Base-by-base conservation (phyloP, 1,140 invertebrate genomes). In the Halesus radiatus region DNA sequence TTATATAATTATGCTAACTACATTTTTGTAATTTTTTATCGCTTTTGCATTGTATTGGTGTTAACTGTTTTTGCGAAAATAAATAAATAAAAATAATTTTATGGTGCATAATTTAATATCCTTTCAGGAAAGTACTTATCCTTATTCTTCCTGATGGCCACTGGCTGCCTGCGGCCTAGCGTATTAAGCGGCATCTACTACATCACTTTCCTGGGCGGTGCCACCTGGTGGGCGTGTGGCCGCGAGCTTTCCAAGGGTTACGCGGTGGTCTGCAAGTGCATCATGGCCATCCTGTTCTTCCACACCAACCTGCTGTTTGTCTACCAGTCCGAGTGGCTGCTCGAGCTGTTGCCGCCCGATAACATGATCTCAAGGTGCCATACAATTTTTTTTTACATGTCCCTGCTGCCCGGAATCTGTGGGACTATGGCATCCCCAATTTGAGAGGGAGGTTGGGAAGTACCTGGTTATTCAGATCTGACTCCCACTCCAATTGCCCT, bases 171-270 rank as follows among this genome's bases (percentile, higher is more conserved):
- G 84, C 91, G 93, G 64, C 96, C 96, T 3, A 97, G 95, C 20
- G 89, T 96, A 6, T 92, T 94, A 3, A 94, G 93, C 45, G 94
- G 93, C 13, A 91, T 98, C 50, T 98, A 98, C 88, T 98, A 97
- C 88, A 83, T 97, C 16, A 90, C 94, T 16, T 99, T 99, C 87
- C 89, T 99, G 83, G 92, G 92, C 29, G 92, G 95, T 6, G 94
- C 95, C 16, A 98, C 97, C 0, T 96, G 95, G 89, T 97, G 97
- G 95, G 93, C 96, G 18, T 94, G 94, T 84, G 95, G 95, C 85
- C 93, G 93, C 79, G 93, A 95, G 58, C 87, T 96, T 76, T 90
- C 90, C 78, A 91, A 91, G 78, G 93, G 91, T 1, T 98, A 97
- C 85, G 94, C 94, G 0, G 89, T 94, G 37, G 85, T 96, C 52